Percentiles rank a stretch among this genome's conserved stretches.
These are phyloP conservation scores for Opisthograptis luteolata DNA, from an alignment of 2,888 invertebrate species.

Conservation along the genomic window DNA sequence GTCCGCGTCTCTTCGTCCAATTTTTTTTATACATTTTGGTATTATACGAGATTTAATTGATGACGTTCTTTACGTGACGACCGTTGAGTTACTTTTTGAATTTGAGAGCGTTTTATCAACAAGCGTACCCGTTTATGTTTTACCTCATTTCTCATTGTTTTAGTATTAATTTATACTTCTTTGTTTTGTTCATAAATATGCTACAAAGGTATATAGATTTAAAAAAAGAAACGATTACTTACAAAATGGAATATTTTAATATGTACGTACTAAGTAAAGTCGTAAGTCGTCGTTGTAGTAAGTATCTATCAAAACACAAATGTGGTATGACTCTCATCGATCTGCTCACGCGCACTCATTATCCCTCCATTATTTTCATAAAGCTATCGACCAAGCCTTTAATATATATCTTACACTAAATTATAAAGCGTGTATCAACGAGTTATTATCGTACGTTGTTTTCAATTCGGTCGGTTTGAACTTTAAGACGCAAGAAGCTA, in stretches of 20 bases:
- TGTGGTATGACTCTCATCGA: slow-evolving; percentile 34
- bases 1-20: slow-evolving; percentile 70
- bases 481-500: slow-evolving; percentile 38
- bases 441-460: slow-evolving; percentile 28
- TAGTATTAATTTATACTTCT: neutral
- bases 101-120: slow-evolving; percentile 21
- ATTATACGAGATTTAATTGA: slow-evolving; percentile 60
- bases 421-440: slow-evolving; percentile 23
- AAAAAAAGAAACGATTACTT: too few relatives aligned
- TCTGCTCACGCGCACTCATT: slow-evolving; percentile 43
- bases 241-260: too few relatives aligned
- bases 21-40: slow-evolving; percentile 68
- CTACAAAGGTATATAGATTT: neutral
- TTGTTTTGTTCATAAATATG: neutral
- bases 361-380: slow-evolving; percentile 33
- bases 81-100: slow-evolving; percentile 23
- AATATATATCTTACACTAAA: slow-evolving; percentile 32
- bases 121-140: neutral
- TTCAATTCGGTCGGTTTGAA: slow-evolving; percentile 47
- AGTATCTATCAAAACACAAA: slow-evolving; percentile 3
- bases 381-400: slow-evolving; percentile 46
- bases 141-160: neutral
- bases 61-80: slow-evolving; percentile 44
- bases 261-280: too few relatives aligned
- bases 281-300: neutral